These are phyloP conservation scores for Frieseomelitta varia DNA, from an alignment of 1,140 invertebrate genomes.

Conservation along the genomic window DNA sequence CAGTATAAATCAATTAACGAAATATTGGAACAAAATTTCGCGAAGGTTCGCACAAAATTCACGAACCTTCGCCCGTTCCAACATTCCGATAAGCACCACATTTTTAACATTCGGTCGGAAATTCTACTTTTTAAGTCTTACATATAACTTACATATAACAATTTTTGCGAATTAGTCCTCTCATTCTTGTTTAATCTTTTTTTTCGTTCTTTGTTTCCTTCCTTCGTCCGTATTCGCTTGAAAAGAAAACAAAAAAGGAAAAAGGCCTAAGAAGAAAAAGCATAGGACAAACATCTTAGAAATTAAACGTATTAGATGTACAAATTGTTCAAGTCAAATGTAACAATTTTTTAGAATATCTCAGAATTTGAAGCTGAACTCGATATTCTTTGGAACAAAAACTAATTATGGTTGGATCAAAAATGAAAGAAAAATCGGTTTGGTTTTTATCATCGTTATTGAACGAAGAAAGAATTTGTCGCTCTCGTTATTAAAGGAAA, in stretches of 20 bases:
- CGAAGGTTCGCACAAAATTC: slow-evolving; percentile 3
- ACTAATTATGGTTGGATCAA: neutral
- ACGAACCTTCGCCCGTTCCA: slow-evolving; percentile 35
- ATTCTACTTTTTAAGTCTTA: slow-evolving; percentile 71
- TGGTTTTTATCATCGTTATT: neutral
- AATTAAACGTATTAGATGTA: neutral
- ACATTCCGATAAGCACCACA: slow-evolving; percentile 70
- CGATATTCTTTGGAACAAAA: neutral
- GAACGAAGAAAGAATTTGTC: slow-evolving; percentile 30
- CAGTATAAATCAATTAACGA: slow-evolving; percentile 73
- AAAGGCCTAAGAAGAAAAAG: neutral
- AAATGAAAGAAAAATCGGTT: neutral
- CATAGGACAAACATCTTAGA: neutral
- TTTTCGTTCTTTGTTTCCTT: neutral
- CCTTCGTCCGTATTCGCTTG: neutral
- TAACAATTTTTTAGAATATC: no score
- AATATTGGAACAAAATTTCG: slow-evolving; percentile 23
- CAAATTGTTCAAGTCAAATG: neutral
- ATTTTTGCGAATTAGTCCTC: slow-evolving; percentile 62
- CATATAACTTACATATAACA: slow-evolving; percentile 69
- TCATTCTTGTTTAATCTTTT: slow-evolving; percentile 8
- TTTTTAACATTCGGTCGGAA: slow-evolving; percentile 44
- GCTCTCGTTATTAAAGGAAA: slow-evolving; percentile 33
- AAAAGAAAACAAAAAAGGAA: neutral
- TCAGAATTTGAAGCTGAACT: neutral